phyloP scores from a whole-genome alignment of 2,888 invertebrate species.

The Ptilodon capucinus region DNA sequence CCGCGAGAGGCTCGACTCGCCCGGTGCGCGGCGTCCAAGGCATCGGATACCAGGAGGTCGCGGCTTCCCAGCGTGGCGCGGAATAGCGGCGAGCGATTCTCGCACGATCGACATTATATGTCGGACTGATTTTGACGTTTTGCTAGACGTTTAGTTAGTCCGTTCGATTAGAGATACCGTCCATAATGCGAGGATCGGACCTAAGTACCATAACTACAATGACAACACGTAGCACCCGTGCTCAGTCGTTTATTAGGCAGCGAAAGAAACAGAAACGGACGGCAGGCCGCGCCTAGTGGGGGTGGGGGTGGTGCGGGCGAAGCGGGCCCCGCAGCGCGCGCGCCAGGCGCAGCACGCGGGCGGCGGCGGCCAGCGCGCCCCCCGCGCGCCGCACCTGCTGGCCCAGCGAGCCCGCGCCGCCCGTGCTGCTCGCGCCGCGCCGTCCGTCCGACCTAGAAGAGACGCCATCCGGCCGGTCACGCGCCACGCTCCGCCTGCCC shows the following conservation, averaged over 20 bases:
- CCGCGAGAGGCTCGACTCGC: no score
- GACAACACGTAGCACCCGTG: conserved; percentile 1
- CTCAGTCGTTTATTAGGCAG: conserved; percentile 28
- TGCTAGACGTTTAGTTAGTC: no score
- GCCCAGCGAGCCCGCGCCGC: conserved; percentile 14
- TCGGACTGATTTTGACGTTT: no score
- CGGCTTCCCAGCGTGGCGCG: no score
- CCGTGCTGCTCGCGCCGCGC: conserved; percentile 13
- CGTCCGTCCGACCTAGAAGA: conserved; percentile 5
- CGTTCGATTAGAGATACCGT: no score
- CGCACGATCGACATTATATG: no score
- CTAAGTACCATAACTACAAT: background rate
- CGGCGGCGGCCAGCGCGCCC: conserved; percentile 8
- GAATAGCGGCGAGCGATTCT: no score
- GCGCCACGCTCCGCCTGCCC: no score
- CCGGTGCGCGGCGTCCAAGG: no score
- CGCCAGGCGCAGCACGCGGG: conserved; percentile 10
- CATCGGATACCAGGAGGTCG: no score
- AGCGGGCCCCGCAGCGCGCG: conserved; percentile 11
- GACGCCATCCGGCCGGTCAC: no score
- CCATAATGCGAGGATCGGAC: no score
- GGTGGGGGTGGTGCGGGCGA: conserved; percentile 7
- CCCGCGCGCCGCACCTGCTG: conserved; percentile 22
- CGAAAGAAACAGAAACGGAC: conserved; percentile 30
- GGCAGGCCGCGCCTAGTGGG: conserved; percentile 6